phyloP scores from a whole-genome alignment of 2,113 vertebrate genomes.

The Silurus meridionalis region DNA sequence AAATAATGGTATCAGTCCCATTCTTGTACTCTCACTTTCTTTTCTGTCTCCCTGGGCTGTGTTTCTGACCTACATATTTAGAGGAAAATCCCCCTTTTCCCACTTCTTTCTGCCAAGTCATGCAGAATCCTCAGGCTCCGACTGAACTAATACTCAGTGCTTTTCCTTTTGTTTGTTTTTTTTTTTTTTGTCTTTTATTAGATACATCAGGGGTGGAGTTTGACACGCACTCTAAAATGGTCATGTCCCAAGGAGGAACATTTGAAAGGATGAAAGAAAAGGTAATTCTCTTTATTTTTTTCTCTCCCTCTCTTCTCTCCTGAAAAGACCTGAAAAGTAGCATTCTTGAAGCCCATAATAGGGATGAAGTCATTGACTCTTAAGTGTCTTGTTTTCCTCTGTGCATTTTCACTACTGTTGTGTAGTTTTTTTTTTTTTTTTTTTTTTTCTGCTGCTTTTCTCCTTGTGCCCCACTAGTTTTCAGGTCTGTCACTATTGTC shows the following conservation, averaged over 20 bases:
- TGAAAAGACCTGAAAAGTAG: not conserved
- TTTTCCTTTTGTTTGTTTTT: conserved; percentile 2
- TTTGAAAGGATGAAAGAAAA: conserved; percentile 96
- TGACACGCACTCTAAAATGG: conserved; percentile 92
- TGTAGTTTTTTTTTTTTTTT: not conserved
- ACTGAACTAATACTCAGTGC: conserved; percentile 1
- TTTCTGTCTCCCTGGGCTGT: conserved; percentile 11
- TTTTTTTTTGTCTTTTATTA: conserved; percentile 59
- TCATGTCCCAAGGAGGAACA: conserved; percentile 91
- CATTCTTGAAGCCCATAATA: conserved; percentile 7
- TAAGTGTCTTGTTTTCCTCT: not conserved
- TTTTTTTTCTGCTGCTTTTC: not conserved
- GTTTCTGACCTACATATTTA: conserved; percentile 50
- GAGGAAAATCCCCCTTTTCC: conserved; percentile 28
- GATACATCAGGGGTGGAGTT: conserved; percentile 91
- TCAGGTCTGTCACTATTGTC: not conserved
- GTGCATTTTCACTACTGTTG: not conserved
- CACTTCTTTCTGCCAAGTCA: conserved; percentile 24
- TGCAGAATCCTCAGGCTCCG: conserved; percentile 16
- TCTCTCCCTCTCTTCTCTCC: no score
- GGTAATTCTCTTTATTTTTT: conserved; percentile 68
- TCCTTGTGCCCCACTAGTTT: not conserved
- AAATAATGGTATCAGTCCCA: not conserved
- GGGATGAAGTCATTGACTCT: not conserved
- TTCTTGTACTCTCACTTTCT: not conserved